Base-by-base conservation (phyloP, 2,113 vertebrate species). In the Todiramphus saurophagus region DNA sequence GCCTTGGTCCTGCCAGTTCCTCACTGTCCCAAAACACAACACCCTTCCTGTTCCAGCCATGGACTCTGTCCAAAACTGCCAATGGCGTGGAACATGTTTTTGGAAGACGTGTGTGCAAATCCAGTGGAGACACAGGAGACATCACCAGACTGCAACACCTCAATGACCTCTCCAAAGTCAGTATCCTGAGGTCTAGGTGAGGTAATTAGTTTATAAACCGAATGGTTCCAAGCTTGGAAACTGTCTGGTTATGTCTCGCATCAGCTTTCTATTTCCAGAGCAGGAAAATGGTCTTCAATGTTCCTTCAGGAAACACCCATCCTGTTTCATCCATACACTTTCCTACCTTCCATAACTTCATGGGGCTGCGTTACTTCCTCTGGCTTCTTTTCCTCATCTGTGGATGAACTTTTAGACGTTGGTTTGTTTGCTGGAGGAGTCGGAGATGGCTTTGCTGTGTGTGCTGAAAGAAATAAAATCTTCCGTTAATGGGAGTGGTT, bases 291-390 rank as follows among this genome's bases (percentile, higher is more conserved):
- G 63, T 51, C 88, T 80, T 76, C 69, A 43, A 63, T 83, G 13
- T 92, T 90, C 59, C 59, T 82, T 90, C 91, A 94, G 84, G 93
- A 97, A 97, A 90, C 93, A 84, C 89, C 68, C 81, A 96, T 94
- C 87, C 87, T 84, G 46, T 90, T 69, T 50, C 30, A 67, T 74
- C 81, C 78, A 10, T 43, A 35, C 35, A 63, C 87, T 96, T 70
- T 94, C 98, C 84, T 98, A 98, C 98, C 98, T 98, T 98, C 97
- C 83, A 70, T 94, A 93, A 97, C 93, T 94, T 98, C 97, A 92
- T 97, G 93, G 84, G 97, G 96, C 83, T 97, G 95, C 19, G 96
- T 60, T 80, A 96, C 96, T 96, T 97, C 97, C 82, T 97, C 97
- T 93, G 95, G 89, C 55, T 75, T 77, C 88, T 96, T 93, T 76